These are phyloP conservation scores for Corythaixoides concolor DNA, from an alignment of 2,113 vertebrate genomes.

Conservation along the genomic window DNA sequence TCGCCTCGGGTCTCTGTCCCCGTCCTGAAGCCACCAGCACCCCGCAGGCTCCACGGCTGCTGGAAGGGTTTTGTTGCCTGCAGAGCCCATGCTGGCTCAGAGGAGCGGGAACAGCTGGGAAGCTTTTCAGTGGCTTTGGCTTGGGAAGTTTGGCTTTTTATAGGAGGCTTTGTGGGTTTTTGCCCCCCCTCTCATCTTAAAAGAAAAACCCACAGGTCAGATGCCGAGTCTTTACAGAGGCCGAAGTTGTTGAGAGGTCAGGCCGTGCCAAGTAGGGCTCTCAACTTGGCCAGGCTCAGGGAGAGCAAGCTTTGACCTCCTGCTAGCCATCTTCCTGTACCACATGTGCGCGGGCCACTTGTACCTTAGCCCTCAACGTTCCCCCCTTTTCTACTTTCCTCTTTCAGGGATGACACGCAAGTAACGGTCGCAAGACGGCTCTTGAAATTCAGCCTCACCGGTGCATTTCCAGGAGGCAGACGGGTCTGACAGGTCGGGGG, in stretches of 20 bases:
- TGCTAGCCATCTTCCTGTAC: not conserved
- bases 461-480: not conserved
- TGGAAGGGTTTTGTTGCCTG: not conserved
- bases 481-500: not conserved
- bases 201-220: not conserved
- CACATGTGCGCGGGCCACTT: accelerated
- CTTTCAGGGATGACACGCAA: not conserved
- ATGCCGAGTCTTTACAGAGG: not conserved
- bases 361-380: not conserved
- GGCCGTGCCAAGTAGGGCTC: not conserved
- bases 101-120: not conserved
- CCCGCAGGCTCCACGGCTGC: not conserved
- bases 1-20: conserved; percentile 4
- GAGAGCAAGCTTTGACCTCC: accelerated
- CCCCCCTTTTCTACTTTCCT: not conserved
- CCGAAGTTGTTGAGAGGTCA: not conserved
- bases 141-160: conserved; percentile 12
- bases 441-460: not conserved
- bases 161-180: not conserved
- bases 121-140: conserved; percentile 37
- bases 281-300: not conserved
- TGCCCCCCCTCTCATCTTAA: not conserved
- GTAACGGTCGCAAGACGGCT: not conserved
- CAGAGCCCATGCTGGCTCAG: not conserved
- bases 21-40: not conserved